phyloP scores from a whole-genome alignment of 2,113 vertebrate species.

The Numida meleagris region DNA sequence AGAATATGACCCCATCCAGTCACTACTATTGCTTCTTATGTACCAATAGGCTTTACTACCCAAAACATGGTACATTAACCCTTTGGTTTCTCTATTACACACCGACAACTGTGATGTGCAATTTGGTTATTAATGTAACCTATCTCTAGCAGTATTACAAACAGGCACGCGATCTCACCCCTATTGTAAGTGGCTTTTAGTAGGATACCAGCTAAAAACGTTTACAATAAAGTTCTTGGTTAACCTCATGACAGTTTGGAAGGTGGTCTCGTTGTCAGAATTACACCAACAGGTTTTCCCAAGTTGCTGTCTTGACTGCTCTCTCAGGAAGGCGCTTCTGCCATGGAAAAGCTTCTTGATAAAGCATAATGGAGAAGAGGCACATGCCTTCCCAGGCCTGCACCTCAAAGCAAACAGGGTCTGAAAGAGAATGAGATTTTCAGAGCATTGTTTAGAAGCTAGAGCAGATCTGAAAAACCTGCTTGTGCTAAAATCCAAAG shows the following conservation, averaged over 20 bases:
- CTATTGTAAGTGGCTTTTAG: neutral
- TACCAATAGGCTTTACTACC: neutral
- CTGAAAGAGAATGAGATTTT: neutral
- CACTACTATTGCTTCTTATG: neutral
- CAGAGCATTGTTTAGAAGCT: neutral
- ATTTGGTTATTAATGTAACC: neutral
- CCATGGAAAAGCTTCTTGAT: neutral
- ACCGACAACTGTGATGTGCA: neutral
- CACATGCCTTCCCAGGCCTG: neutral
- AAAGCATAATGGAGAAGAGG: accelerated
- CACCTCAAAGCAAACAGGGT: neutral
- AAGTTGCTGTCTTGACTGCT: neutral
- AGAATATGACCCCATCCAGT: neutral
- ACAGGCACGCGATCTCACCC: neutral
- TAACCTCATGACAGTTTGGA: neutral
- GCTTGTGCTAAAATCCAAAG: neutral
- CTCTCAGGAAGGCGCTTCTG: neutral
- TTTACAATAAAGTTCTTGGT: slow-evolving; percentile 51
- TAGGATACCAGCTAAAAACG: neutral
- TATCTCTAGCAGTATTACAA: slow-evolving; percentile 23
- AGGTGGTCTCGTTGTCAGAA: neutral
- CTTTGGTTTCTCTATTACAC: neutral
- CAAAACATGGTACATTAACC: neutral
- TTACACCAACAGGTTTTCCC: neutral
- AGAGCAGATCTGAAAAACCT: neutral